phyloP scores from a whole-genome alignment of 2,113 vertebrate species.

The Sapajus apella region DNA sequence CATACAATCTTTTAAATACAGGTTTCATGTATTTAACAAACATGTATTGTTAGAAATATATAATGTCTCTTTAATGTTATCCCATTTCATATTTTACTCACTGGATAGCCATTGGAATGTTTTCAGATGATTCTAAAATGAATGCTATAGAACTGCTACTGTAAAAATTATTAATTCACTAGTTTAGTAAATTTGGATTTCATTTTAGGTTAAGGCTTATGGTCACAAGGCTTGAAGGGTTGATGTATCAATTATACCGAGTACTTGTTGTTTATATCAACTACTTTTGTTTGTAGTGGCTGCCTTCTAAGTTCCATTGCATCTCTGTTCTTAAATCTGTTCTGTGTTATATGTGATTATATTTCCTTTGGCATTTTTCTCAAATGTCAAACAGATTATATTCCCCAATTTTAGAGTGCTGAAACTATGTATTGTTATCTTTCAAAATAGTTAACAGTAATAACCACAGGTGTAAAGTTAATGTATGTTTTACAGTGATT shows the following conservation, averaged over 20 bases:
- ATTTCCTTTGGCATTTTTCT: constrained; percentile 19
- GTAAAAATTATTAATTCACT: constrained; percentile 33
- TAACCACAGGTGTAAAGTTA: constrained; percentile 16
- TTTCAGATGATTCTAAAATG: not conserved
- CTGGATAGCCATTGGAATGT: not conserved
- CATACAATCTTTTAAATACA: not conserved
- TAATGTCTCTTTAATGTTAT: not conserved
- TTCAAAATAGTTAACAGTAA: constrained; percentile 41
- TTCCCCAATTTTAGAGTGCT: not conserved
- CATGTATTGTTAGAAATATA: not conserved
- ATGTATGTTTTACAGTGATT: not conserved
- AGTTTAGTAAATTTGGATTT: not conserved
- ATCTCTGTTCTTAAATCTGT: not conserved
- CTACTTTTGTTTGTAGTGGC: not conserved
- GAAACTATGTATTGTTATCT: not conserved
- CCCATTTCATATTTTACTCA: not conserved
- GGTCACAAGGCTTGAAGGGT: not conserved
- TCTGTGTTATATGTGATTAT: not conserved
- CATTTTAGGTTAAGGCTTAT: constrained; percentile 1
- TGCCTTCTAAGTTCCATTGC: not conserved
- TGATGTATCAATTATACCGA: not conserved
- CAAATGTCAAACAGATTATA: not conserved
- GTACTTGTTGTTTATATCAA: not conserved
- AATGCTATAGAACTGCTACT: not conserved
- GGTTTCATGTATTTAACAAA: constrained; percentile 28